These are phyloP conservation scores for Anolis sagrei DNA, from an alignment of 2,113 vertebrate species.

Conservation along the genomic window DNA sequence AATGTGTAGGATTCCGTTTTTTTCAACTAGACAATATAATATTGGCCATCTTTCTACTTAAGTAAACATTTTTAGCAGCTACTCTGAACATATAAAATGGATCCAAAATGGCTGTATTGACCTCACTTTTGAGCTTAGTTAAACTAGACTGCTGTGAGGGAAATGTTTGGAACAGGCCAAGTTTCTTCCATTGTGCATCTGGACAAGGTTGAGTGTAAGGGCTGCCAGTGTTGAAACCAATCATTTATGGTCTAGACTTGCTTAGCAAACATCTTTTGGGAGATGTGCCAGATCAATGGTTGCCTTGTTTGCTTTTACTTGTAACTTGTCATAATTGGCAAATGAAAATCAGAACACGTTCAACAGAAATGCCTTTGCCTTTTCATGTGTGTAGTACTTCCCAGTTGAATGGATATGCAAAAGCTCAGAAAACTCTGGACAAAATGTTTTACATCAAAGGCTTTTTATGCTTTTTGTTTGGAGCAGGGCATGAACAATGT, in stretches of 20 bases:
- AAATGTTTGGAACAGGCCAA: constrained; percentile 59
- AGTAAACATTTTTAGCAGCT: background rate
- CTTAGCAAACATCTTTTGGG: constrained; percentile 53
- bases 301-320: constrained; percentile 64
- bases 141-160: constrained; percentile 52
- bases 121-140: constrained; percentile 46
- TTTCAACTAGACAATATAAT: background rate
- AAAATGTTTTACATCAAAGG: background rate
- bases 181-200: constrained; percentile 50
- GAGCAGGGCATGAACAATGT: background rate
- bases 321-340: constrained; percentile 59
- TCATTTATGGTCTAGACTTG: constrained; percentile 47
- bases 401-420: no score
- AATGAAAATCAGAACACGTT: constrained; percentile 52
- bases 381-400: constrained; percentile 31
- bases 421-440: background rate
- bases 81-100: background rate
- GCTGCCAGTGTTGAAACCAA: constrained; percentile 35
- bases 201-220: constrained; percentile 23
- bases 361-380: constrained; percentile 45
- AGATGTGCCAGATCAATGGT: constrained; percentile 55
- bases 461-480: background rate
- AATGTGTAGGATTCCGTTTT: background rate
- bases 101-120: background rate
- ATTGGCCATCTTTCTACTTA: background rate